A percentile compares a stretch with the other conserved stretches of the same genome.
Evolutionary conservation across 2,797 vertebrate species (phyloP).

Genomic region (Lacerta bilineata): DNA sequence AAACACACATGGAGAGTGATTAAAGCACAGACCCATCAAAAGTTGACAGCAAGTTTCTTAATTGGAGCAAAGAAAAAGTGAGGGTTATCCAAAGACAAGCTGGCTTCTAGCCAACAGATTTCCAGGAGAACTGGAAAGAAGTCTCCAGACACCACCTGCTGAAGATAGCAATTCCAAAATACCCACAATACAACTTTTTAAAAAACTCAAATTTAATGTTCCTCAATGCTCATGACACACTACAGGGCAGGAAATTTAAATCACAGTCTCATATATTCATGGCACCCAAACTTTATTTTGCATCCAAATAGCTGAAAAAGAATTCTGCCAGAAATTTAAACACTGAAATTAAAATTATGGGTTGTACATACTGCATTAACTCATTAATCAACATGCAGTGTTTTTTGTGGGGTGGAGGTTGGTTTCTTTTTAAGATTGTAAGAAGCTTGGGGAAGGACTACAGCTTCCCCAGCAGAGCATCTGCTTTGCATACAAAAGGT

Average conservation of each 20-base stretch:
- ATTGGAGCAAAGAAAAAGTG: constrained; percentile 52
- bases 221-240: neutral
- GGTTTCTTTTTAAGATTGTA: neutral
- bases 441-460: too few species aligned
- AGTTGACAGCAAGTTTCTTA: constrained; percentile 45
- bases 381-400: neutral
- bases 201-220: constrained; percentile 34
- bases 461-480: too few species aligned
- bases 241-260: neutral
- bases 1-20: constrained; percentile 39
- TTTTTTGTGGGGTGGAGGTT: too few species aligned
- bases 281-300: constrained; percentile 21
- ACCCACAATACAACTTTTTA: neutral
- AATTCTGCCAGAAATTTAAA: constrained; percentile 22
- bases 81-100: constrained; percentile 31
- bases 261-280: neutral
- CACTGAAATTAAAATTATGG: neutral
- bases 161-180: constrained; percentile 30
- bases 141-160: neutral
- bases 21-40: constrained; percentile 51
- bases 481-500: too few species aligned
- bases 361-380: constrained; percentile 4
- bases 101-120: constrained; percentile 37
- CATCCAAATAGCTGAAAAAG: constrained; percentile 18
- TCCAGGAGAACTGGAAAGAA: constrained; percentile 39